A percentile compares a stretch with the other conserved stretches of the same genome.
Evolutionary conservation across 2,113 vertebrate species (phyloP).

Genomic region (Porphyrio hochstetteri): DNA sequence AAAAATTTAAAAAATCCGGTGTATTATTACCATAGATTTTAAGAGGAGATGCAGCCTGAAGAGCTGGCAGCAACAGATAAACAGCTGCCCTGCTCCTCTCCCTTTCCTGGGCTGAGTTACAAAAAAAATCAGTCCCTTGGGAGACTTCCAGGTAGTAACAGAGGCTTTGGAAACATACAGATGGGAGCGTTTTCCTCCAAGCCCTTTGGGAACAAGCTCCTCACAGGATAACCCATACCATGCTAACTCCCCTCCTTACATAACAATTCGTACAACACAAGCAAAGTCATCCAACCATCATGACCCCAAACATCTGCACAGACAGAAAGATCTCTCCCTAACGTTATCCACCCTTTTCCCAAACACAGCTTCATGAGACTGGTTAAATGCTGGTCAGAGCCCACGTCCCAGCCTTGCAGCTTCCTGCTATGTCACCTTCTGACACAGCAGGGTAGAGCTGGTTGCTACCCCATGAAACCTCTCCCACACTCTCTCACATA

Average conservation of each 20-base stretch:
- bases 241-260: not conserved
- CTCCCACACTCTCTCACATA: accelerated
- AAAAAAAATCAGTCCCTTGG: not conserved
- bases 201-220: not conserved
- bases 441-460: not conserved
- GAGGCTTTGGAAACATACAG: not conserved
- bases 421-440: not conserved
- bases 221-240: not conserved
- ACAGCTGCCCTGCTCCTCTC: not conserved
- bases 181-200: not conserved
- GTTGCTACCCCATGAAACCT: not conserved
- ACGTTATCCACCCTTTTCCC: not conserved
- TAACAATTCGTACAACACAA: not conserved
- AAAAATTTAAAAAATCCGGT: no score
- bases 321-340: not conserved
- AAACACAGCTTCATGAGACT: not conserved
- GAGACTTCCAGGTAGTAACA: not conserved
- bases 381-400: not conserved
- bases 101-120: not conserved
- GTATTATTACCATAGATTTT: not conserved
- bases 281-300: not conserved
- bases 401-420: not conserved
- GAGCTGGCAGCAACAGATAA: not conserved
- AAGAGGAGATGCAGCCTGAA: not conserved
- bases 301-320: not conserved